These are phyloP conservation scores for Cydia splendana DNA, from an alignment of 1,140 invertebrate species.

Conservation along the genomic window DNA sequence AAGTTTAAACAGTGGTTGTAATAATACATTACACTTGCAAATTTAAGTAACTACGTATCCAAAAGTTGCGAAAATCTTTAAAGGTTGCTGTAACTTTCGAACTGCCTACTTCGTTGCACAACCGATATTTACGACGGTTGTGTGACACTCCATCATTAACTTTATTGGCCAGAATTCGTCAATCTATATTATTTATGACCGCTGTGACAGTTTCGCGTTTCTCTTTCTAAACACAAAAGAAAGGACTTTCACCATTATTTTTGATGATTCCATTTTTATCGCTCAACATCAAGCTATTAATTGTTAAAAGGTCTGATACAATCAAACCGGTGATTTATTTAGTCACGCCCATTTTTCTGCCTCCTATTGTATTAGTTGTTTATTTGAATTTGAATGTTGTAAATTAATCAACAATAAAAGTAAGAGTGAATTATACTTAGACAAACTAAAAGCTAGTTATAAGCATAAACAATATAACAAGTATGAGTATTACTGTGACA, in stretches of 20 bases:
- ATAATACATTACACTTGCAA: conserved; percentile 20
- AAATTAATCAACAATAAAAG: background rate
- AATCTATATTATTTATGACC: conserved; percentile 24
- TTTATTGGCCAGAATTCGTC: conserved; percentile 26
- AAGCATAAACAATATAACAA: background rate
- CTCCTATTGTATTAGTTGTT: conserved; percentile 11
- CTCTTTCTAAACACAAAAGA: conserved; percentile 30
- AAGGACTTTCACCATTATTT: conserved; percentile 39
- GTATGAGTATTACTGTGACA: background rate
- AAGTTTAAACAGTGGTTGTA: background rate
- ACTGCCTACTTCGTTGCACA: conserved; percentile 11
- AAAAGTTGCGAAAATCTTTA: conserved; percentile 30
- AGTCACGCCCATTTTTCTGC: conserved; percentile 42
- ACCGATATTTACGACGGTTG: conserved; percentile 12
- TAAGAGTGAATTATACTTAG: background rate
- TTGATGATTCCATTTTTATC: conserved; percentile 36
- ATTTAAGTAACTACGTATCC: background rate
- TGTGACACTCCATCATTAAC: conserved; percentile 29
- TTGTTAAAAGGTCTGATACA: conserved; percentile 38
- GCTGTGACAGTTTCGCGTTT: conserved; percentile 24
- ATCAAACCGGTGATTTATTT: conserved; percentile 36
- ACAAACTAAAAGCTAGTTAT: too few species aligned
- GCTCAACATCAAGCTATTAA: conserved; percentile 35
- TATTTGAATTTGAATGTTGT: conserved; percentile 10
- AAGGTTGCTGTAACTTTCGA: conserved; percentile 27